phyloP scores from a whole-genome alignment of 2,113 vertebrate species.

The Myodes glareolus region DNA sequence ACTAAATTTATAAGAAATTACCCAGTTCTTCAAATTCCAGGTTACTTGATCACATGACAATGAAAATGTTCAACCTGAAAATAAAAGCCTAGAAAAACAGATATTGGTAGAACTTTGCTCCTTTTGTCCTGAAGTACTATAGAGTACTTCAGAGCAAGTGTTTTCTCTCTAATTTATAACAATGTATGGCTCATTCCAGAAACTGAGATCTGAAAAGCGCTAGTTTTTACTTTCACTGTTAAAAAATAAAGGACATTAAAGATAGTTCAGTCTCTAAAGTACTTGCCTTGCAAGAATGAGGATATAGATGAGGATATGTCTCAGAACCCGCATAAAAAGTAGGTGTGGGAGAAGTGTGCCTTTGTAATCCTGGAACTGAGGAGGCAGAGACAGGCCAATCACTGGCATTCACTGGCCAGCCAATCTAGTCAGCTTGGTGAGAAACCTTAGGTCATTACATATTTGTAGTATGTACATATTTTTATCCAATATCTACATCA shows the following conservation, averaged over 20 bases:
- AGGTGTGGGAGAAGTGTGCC: neutral
- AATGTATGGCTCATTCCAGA: neutral
- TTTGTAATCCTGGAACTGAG: no score
- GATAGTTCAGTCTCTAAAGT: neutral
- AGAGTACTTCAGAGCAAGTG: neutral
- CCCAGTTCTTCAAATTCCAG: neutral
- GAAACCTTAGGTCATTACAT: neutral
- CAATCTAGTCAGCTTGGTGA: neutral
- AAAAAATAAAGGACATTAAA: neutral
- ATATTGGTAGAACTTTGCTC: neutral
- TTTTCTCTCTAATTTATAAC: neutral
- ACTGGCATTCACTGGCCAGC: neutral
- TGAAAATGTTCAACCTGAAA: neutral
- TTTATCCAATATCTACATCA: neutral
- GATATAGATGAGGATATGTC: no score
- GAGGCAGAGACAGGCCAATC: neutral
- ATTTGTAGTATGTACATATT: neutral
- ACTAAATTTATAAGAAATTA: neutral
- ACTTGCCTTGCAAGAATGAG: neutral
- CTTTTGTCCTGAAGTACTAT: neutral
- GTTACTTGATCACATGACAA: neutral
- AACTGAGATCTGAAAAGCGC: neutral
- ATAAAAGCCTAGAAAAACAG: neutral
- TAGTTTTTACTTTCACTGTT: neutral
- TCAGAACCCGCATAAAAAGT: neutral